These are phyloP conservation scores for Muscina levida DNA, from an alignment of 2,888 invertebrate genomes.

Conservation along the genomic window DNA sequence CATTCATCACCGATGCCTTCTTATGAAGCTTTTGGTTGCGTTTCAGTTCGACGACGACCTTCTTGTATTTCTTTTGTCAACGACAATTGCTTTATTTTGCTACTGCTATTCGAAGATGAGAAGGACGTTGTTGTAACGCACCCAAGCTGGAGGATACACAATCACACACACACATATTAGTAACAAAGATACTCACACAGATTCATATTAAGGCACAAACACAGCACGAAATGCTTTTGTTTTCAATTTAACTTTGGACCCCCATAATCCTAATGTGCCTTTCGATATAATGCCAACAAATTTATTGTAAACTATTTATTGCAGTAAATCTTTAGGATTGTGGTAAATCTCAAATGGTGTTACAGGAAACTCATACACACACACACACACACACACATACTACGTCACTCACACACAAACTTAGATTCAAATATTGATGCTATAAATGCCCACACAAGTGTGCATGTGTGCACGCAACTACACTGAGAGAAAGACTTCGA, in stretches of 20 bases:
- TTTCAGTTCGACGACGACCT: slow-evolving; percentile 4
- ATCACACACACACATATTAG: background rate
- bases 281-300: slow-evolving; percentile 51
- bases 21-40: background rate
- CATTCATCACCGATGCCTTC: too few relatives aligned
- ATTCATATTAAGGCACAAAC: background rate
- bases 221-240: slow-evolving; percentile 35
- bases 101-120: slow-evolving; percentile 19
- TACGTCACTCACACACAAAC: too few relatives aligned
- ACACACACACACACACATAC: slow-evolving; percentile 10
- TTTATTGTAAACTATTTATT: slow-evolving; percentile 56
- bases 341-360: slow-evolving; percentile 51
- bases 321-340: slow-evolving; percentile 52
- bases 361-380: slow-evolving; percentile 21
- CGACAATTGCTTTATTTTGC: slow-evolving; percentile 43
- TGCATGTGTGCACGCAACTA: background rate
- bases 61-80: slow-evolving; percentile 35
- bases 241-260: slow-evolving; percentile 52
- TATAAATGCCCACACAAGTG: background rate
- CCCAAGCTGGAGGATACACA: slow-evolving; percentile 10
- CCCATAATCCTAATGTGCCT: slow-evolving; percentile 53
- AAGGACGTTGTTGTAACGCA: background rate
- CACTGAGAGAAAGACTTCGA: background rate
- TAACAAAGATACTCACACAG: background rate
- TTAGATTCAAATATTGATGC: slow-evolving; percentile 27